These are phyloP conservation scores for Drosophila lacicola DNA, from an alignment of 2,888 invertebrate species.

Conservation along the genomic window DNA sequence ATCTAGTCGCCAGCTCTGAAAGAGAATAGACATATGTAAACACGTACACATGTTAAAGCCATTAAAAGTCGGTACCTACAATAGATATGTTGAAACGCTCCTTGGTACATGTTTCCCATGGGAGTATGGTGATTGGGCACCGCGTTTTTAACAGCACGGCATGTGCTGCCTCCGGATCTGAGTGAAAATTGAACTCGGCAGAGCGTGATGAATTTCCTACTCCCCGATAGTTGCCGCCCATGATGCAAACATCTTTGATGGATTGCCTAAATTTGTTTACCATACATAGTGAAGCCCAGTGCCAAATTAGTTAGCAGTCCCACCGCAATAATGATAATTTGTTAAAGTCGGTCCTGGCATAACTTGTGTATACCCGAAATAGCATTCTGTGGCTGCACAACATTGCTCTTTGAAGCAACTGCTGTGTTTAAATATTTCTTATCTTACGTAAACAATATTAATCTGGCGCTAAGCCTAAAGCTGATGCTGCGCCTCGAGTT, in stretches of 20 bases:
- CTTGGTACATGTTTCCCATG: slow-evolving; percentile 89
- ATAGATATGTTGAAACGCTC: slow-evolving; percentile 78
- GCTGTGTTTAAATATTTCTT: too few relatives aligned
- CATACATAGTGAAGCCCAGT: slow-evolving; percentile 89
- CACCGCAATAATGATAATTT: slow-evolving; percentile 88
- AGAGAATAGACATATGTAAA: background rate
- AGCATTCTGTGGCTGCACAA: slow-evolving; percentile 86
- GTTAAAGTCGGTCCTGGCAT: slow-evolving; percentile 86
- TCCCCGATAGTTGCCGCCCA: slow-evolving; percentile 90
- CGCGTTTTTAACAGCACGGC: slow-evolving; percentile 88
- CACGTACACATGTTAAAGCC: background rate
- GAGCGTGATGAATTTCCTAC: slow-evolving; percentile 87
- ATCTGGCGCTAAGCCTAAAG: slow-evolving; percentile 45
- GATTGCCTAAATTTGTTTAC: slow-evolving; percentile 87
- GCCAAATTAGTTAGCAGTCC: slow-evolving; percentile 94
- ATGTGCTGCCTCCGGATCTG: slow-evolving; percentile 91
- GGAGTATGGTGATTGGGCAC: slow-evolving; percentile 87
- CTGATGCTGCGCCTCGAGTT: too few relatives aligned
- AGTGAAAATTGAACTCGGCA: slow-evolving; percentile 92
- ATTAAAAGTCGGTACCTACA: slow-evolving; percentile 61
- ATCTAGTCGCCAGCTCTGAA: slow-evolving; percentile 86
- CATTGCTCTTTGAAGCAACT: too few relatives aligned
- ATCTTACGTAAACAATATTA: slow-evolving; percentile 51
- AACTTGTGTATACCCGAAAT: slow-evolving; percentile 87
- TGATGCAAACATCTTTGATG: slow-evolving; percentile 90